Base-by-base conservation (phyloP, 2,797 vertebrate genomes). In the Thalassophryne amazonica region DNA sequence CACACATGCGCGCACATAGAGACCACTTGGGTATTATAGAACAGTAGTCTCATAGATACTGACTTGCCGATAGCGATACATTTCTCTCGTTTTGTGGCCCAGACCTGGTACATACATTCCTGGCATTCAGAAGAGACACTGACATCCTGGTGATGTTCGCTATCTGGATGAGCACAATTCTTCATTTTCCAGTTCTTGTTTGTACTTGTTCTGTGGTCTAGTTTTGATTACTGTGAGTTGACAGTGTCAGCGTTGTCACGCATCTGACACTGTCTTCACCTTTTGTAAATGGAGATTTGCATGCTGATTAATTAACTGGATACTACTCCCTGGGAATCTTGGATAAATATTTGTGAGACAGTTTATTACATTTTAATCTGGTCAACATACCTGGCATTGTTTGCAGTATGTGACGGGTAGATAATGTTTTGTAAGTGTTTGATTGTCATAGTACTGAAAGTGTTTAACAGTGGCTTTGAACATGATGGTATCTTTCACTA, bases 361-460 rank as follows among this genome's bases (percentile, higher is more conserved):
- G 18, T 59, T 76, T 75, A 61, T 57, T 38, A 19, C 16, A 10
- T 60, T 48, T 49, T 24, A 33, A 40, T 64, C 54, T 50, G 2
- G 47, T 21, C 55, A 41, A 48, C 65, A 77, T 78, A 55, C 53
- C 60, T 67, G 37, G 41, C 47, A 78, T 84, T 85, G 69, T 69
- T 67, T 58, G 65, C 25, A 37, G 59, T 22, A 19, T 64, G 48
- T 39, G 46, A 35, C 51, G 67, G 62, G 46, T 67, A 52, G 47
- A 46, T 13, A 3, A 20, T 56, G 47, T 64, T 68, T 53, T 28
- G 47, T 25, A 14, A 18, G 31, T 48, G 5, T 67, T 39, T 63
- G 14, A 29, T 3, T 37, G 31, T 30, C 20, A 15, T 17, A 5
- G 14, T 11, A 13, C 37, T 23, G 34, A 18, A 32, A 30, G 5